Evolutionary conservation across 2,797 vertebrate species (phyloP).

Genomic region (Manis crassicaudata): DNA sequence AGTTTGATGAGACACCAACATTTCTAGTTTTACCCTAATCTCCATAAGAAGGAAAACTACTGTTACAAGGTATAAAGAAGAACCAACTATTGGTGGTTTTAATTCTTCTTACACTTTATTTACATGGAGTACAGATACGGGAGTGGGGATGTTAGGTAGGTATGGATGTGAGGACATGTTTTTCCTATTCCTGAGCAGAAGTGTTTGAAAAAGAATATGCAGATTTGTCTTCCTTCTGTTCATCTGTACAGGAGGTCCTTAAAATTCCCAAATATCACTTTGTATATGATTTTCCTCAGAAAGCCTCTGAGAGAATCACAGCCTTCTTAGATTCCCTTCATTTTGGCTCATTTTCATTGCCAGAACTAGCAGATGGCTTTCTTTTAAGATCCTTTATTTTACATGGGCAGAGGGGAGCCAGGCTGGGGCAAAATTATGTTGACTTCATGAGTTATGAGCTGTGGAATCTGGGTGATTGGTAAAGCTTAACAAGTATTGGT

Average conservation of each 20-base stretch:
- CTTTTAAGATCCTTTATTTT: not conserved
- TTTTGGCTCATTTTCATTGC: conserved; percentile 17
- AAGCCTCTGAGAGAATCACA: conserved; percentile 9
- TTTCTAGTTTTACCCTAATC: conserved; percentile 51
- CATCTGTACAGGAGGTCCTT: not conserved
- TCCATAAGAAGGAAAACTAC: conserved; percentile 27
- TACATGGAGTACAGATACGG: not conserved
- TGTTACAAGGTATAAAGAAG: conserved; percentile 14
- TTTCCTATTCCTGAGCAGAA: not conserved
- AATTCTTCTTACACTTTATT: conserved; percentile 39
- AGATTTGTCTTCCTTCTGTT: not conserved
- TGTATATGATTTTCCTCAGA: conserved; percentile 10
- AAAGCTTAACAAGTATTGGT: not conserved
- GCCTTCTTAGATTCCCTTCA: not conserved
- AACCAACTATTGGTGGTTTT: not conserved
- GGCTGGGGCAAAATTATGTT: not conserved
- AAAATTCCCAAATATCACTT: not conserved
- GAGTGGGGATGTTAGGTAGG: rapidly evolving
- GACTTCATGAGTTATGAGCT: not conserved
- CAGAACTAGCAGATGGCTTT: not conserved
- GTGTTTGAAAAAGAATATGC: conserved; percentile 1
- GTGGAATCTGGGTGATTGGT: not conserved
- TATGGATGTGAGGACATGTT: not conserved
- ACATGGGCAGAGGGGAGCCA: not conserved
- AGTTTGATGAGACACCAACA: conserved; percentile 37